Conservation (phyloP, 2,113 vertebrate genomes). For the Dromiciops gliroides region DNA sequence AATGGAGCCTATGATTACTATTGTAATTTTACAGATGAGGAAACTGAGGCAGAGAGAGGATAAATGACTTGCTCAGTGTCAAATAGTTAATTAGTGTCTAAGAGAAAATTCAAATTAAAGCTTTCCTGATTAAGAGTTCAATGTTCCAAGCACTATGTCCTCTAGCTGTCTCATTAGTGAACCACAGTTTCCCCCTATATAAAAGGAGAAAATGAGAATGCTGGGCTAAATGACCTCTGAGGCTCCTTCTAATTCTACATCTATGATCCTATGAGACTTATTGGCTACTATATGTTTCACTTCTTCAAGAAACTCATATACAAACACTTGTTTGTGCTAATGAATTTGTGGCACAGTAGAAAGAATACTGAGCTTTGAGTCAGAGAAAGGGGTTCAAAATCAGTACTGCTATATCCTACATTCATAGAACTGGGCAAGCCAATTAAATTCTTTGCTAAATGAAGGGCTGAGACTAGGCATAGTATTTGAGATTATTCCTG, state of each 20-base stretch:
- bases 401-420: background rate
- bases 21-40: background rate
- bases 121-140: background rate
- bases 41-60: background rate
- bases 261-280: background rate
- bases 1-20: background rate
- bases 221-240: too few relatives aligned
- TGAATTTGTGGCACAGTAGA: background rate
- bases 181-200: background rate
- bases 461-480: background rate
- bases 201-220: background rate
- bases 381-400: background rate
- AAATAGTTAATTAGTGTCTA: background rate
- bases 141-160: background rate
- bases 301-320: background rate
- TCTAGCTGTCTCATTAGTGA: background rate
- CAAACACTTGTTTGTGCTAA: background rate
- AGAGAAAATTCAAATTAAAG: background rate
- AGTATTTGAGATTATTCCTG: background rate
- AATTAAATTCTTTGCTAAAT: background rate
- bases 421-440: background rate
- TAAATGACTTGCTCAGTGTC: too few relatives aligned
- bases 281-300: too few relatives aligned
- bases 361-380: background rate
- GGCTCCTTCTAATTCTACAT: too few relatives aligned